phyloP scores from a whole-genome alignment of 1,140 invertebrate species.

The Atta texana region DNA sequence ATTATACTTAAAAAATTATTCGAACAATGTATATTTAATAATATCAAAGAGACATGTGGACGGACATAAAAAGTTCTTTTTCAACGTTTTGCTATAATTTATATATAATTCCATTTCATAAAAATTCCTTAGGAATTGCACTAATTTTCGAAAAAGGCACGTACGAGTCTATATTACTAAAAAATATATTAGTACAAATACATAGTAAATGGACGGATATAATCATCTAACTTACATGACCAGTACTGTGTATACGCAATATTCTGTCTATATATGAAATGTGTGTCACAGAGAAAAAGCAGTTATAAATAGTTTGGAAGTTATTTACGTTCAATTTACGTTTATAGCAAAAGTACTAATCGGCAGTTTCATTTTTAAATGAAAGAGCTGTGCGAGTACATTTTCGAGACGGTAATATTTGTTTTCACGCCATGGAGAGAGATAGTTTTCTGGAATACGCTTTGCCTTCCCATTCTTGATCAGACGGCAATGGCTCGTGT shows the following conservation, averaged over 20 bases:
- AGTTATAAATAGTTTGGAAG: neutral
- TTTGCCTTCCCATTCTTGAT: conserved; percentile 87
- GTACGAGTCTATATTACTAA: neutral
- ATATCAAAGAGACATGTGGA: conserved; percentile 45
- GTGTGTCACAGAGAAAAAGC: conserved; percentile 1
- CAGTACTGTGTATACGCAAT: conserved; percentile 29
- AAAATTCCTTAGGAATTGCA: conserved; percentile 6
- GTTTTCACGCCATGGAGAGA: conserved; percentile 78
- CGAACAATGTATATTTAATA: conserved; percentile 8
- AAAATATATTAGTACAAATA: conserved; percentile 16
- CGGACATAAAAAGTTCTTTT: conserved; percentile 32
- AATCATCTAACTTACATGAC: neutral
- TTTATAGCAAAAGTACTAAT: neutral
- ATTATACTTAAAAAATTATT: conserved; percentile 4
- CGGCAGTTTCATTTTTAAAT: neutral
- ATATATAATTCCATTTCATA: neutral
- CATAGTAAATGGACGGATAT: conserved; percentile 49
- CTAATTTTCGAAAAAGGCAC: conserved; percentile 3
- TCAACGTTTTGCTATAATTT: neutral
- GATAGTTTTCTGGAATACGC: conserved; percentile 89
- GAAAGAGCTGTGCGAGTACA: neutral
- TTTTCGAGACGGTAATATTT: neutral
- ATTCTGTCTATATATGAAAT: neutral
- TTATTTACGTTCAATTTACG: neutral
- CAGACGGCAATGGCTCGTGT: conserved; percentile 88